Percentiles rank a stretch among this genome's conserved stretches.
These are phyloP conservation scores for Lontra canadensis DNA, from an alignment of 2,113 vertebrate species.

Conservation along the genomic window DNA sequence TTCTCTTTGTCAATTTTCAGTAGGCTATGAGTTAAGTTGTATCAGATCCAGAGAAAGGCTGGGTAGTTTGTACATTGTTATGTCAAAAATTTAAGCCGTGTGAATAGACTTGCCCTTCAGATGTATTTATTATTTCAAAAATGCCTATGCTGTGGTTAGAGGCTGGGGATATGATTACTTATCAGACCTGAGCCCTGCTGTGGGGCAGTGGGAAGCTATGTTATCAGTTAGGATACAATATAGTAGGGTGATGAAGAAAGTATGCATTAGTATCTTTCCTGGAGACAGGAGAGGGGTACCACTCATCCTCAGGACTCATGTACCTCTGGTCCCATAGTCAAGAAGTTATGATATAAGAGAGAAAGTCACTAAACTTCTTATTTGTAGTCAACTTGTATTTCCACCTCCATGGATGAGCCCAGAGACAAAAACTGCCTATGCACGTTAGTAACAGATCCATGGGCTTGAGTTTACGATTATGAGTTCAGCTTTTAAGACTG, in stretches of 20 bases:
- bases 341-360: not conserved
- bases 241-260: not conserved
- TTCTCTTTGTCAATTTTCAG: not conserved
- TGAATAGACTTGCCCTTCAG: not conserved
- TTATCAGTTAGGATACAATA: not conserved
- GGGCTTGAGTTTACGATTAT: not conserved
- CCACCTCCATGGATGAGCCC: not conserved
- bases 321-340: not conserved
- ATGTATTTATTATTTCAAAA: not conserved
- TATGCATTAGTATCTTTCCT: not conserved
- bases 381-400: slow-evolving; percentile 20
- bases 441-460: not conserved
- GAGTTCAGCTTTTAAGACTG: not conserved
- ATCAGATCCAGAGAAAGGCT: not conserved
- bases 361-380: not conserved
- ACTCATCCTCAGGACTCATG: not conserved
- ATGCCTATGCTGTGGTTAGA: not conserved
- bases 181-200: not conserved
- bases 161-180: not conserved
- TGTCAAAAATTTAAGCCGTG: not conserved
- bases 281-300: not conserved
- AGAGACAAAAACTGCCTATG: rapidly evolving
- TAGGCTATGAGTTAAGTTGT: not conserved
- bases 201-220: not conserved
- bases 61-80: not conserved